Conservation (phyloP, 2,797 vertebrate genomes). For the Falco rusticolus region DNA sequence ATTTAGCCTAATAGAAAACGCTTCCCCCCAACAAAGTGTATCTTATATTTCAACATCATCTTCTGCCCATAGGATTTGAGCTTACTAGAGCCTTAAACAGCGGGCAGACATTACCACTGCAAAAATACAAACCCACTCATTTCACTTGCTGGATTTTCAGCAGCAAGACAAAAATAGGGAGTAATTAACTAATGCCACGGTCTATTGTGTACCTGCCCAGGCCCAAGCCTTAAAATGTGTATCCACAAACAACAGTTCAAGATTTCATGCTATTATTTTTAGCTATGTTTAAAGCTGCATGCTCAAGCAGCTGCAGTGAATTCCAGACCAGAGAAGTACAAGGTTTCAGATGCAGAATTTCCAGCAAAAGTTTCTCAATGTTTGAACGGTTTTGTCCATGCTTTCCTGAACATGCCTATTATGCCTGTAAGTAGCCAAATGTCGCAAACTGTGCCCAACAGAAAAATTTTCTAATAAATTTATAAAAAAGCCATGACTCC, state of each 20-base stretch:
- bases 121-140: neutral
- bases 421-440: neutral
- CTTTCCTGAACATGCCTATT: accelerated
- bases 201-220: neutral
- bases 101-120: neutral
- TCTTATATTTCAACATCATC: neutral
- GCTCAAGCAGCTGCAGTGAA: neutral
- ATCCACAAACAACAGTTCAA: neutral
- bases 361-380: neutral
- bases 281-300: neutral
- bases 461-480: neutral
- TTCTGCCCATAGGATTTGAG: neutral
- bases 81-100: neutral
- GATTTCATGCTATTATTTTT: neutral
- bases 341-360: neutral
- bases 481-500: neutral
- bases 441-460: neutral
- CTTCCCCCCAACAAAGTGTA: neutral
- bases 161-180: neutral
- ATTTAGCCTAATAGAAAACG: conserved; percentile 17
- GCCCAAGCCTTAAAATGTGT: neutral
- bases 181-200: neutral
- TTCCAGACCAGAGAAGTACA: neutral
- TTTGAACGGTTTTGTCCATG: neutral
- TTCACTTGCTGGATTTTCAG: neutral